phyloP scores from a whole-genome alignment of 1,140 invertebrate species.

The Sogatella furcifera region DNA sequence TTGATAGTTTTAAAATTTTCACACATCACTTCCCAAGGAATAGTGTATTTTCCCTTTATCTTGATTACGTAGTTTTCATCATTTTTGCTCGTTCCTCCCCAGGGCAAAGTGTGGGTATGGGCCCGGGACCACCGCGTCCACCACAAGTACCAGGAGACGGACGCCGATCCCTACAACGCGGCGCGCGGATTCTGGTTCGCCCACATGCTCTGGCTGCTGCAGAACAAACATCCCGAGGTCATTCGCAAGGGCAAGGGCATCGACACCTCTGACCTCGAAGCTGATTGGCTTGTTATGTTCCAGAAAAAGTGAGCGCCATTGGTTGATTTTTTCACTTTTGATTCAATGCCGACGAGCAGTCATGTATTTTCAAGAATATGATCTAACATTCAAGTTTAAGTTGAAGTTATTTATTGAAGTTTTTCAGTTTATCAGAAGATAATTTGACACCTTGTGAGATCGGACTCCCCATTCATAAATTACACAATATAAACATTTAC shows the following conservation, averaged over 20 bases:
- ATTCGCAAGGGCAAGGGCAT: slow-evolving; percentile 62
- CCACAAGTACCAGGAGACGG: slow-evolving; percentile 85
- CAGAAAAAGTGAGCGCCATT: slow-evolving; percentile 47
- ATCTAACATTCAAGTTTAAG: too few relatives aligned
- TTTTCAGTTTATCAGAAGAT: too few relatives aligned
- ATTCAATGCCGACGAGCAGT: too few relatives aligned
- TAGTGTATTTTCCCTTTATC: too few relatives aligned
- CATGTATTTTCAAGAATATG: too few relatives aligned
- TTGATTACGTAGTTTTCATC: too few relatives aligned
- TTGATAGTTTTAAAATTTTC: too few relatives aligned
- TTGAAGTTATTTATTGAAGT: too few relatives aligned
- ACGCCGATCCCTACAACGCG: slow-evolving; percentile 82
- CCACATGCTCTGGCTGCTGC: slow-evolving; percentile 82
- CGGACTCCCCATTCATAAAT: too few relatives aligned
- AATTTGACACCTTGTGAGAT: too few relatives aligned
- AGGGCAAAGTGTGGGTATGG: slow-evolving; percentile 44
- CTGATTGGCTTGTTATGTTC: slow-evolving; percentile 56
- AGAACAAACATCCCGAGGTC: slow-evolving; percentile 76
- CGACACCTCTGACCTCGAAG: slow-evolving; percentile 65
- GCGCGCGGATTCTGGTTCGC: slow-evolving; percentile 72
- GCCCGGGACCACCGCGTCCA: slow-evolving; percentile 79
- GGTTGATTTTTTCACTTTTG: not conserved
- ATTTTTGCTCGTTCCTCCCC: not conserved
- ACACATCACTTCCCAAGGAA: too few relatives aligned
- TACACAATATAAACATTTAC: too few relatives aligned